Percentiles rank a stretch among this genome's conserved stretches.
These are phyloP conservation scores for Globicephala melas DNA, from an alignment of 2,113 vertebrate genomes.

Conservation along the genomic window DNA sequence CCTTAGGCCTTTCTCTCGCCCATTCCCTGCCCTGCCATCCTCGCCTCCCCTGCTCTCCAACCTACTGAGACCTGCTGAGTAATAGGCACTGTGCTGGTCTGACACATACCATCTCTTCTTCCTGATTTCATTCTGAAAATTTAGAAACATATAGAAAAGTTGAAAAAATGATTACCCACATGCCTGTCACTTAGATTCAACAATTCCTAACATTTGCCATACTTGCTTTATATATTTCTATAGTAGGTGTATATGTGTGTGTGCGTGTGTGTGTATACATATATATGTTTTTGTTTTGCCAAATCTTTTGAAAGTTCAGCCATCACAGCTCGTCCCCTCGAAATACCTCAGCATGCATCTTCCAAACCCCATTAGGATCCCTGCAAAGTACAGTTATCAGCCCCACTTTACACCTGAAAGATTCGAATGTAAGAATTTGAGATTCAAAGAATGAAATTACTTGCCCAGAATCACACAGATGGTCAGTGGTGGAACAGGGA, in stretches of 20 bases:
- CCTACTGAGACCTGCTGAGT: not conserved
- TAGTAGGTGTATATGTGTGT: not conserved
- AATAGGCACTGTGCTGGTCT: not conserved
- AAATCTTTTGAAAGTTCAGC: not conserved
- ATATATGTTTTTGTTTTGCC: not conserved
- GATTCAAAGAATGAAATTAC: not conserved
- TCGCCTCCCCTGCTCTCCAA: not conserved
- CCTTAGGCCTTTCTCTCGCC: not conserved
- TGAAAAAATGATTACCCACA: not conserved
- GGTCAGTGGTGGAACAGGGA: not conserved
- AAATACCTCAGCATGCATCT: not conserved
- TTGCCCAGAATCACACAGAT: not conserved
- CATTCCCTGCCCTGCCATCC: not conserved
- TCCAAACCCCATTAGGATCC: not conserved
- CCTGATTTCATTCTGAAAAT: not conserved
- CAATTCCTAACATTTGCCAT: not conserved
- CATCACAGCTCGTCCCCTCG: not conserved
- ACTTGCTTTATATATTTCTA: not conserved
- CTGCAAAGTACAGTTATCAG: not conserved
- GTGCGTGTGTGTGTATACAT: not conserved
- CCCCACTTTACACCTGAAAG: not conserved
- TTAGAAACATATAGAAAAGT: not conserved
- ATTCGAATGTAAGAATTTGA: not conserved
- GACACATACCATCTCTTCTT: not conserved
- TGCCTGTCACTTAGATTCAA: not conserved